A percentile compares a stretch with the other conserved stretches of the same genome.
Evolutionary conservation across 2,888 invertebrate genomes (phyloP).

Genomic region (Bimastos eiseni): DNA sequence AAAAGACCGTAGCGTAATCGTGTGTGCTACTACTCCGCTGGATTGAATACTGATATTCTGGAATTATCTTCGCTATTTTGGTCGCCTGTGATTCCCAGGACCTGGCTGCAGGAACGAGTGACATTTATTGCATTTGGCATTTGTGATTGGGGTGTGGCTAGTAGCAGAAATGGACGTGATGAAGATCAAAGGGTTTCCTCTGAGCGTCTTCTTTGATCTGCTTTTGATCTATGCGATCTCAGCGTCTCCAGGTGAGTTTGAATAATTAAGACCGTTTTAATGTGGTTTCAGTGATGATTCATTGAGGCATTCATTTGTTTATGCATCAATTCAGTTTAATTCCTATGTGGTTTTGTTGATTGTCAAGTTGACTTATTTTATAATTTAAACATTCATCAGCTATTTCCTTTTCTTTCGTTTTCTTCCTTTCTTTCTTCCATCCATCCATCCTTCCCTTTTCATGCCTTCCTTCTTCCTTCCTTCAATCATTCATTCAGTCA

Average conservation of each 20-base stretch:
- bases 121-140: neutral
- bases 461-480: too few species aligned
- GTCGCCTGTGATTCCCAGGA: neutral
- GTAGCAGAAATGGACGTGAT: neutral
- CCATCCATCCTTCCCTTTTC: too few species aligned
- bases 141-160: neutral
- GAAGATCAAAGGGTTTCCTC: neutral
- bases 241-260: neutral
- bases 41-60: slow-evolving; percentile 13
- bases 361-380: neutral
- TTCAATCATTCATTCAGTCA: neutral
- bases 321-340: neutral
- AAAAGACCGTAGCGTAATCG: neutral
- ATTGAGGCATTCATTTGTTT: neutral
- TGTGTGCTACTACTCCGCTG: too few species aligned
- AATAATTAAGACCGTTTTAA: neutral
- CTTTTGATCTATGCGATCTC: neutral
- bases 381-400: neutral
- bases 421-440: too few species aligned
- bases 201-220: slow-evolving; percentile 6
- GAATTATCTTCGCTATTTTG: neutral
- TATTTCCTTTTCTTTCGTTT: neutral
- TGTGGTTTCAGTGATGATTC: neutral
- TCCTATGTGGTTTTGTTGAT: neutral
- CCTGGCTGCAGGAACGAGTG: neutral